Conservation (phyloP, 2,113 vertebrate genomes). For the Steatornis caripensis region DNA sequence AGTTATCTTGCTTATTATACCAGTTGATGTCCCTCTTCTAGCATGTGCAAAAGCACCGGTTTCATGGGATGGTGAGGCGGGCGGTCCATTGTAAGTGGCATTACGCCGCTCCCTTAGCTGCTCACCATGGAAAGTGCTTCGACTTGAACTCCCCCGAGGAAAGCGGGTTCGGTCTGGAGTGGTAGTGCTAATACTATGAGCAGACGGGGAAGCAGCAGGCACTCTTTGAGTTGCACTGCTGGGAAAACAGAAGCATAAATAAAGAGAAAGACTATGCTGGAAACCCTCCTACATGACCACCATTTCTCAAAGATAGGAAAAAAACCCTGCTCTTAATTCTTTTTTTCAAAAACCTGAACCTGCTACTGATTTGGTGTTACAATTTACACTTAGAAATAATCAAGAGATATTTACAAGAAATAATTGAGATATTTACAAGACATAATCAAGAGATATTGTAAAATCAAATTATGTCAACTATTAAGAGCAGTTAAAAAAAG, state of each 20-base stretch:
- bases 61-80: constrained; percentile 92
- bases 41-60: constrained; percentile 87
- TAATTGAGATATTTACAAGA: not conserved
- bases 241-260: constrained; percentile 34
- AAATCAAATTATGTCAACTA: not conserved
- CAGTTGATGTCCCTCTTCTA: constrained; percentile 90
- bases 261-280: not conserved
- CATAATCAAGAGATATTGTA: not conserved
- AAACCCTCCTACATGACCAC: not conserved
- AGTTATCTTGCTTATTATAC: constrained; percentile 96
- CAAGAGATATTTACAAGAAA: not conserved
- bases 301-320: not conserved
- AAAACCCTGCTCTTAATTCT: rapidly evolving
- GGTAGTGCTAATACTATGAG: constrained; percentile 89
- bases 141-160: constrained; percentile 92
- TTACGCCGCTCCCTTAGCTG: constrained; percentile 95
- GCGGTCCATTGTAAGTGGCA: constrained; percentile 93
- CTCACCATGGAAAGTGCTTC: constrained; percentile 96
- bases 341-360: not conserved
- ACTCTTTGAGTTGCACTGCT: constrained; percentile 80
- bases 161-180: constrained; percentile 95
- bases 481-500: not conserved
- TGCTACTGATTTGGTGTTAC: not conserved
- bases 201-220: constrained; percentile 92
- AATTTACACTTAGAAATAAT: not conserved